Evolutionary conservation across 1,140 invertebrate species (phyloP), one percentile per base, ranked within the genome.

Genomic region (Macrocentrus cingulum): DNA sequence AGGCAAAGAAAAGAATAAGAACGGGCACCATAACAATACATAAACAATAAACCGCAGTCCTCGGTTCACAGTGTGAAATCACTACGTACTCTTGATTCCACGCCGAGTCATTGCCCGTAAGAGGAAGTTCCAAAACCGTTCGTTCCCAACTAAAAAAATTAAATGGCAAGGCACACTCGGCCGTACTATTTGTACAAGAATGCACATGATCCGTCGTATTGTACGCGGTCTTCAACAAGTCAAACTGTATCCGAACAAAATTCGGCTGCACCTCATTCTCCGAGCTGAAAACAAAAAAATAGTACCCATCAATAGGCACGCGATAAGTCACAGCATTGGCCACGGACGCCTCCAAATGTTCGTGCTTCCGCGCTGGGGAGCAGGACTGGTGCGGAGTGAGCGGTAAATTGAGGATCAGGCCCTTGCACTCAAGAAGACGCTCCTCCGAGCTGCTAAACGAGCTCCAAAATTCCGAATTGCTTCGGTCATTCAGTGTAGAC

Each of bases 201-300:
- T 82, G 68, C 0, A 87, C 72, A 0, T 83, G 72, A 42, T 84
- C 81, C 2, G 80, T 75, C 0, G 83, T 83, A 65, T 90, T 83
- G 68, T 90, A 90, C 2, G 84, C 79, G 0, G 84, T 87, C 74
- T 88, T 89, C 60, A 88, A 77, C 9, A 91, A 74, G 23, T 88
- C 83, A 67, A 91, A 88, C 36, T 82, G 80, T 4, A 88, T 84
- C 9, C 83, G 71, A 23, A 88, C 79, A 67, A 84, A 88, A 74
- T 89, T 88, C 11, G 81, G 77, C 68, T 88, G 84, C 1, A 89
- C 82, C 69, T 91, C 89, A 66, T 91, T 91, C 69, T 91, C 89
- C 11, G 88, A 90, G 66, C 87, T 89, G 78, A 90, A 91, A 0
- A 91, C 87, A 70, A 91, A 91, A 74, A 91, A 91, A 62, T 91